Base-by-base conservation (phyloP, 2,888 invertebrate species). In the Catocala nupta region DNA sequence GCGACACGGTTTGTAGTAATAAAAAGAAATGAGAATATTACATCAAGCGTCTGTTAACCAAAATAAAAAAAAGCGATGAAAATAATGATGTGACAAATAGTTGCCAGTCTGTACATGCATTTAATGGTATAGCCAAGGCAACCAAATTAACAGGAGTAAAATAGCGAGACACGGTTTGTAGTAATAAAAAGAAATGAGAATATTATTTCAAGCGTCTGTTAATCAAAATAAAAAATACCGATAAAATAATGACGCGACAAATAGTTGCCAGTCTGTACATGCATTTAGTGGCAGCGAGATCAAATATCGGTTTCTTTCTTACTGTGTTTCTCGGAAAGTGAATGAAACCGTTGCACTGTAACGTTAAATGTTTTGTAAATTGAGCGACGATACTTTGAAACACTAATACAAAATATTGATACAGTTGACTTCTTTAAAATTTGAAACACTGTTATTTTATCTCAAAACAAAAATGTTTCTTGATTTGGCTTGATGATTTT, bases 271-370 rank as follows among this genome's bases (percentile, higher is more conserved):
- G 59, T 45, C 48, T 59, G 51, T 51, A 25, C 12, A 3, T 1
- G 12, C 43, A 7, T 52, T 52, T 25, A 5, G 55, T 63, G 44
- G 50, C 52, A 44, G 5, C 55, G 47, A 44, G 47, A 51, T 75
- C 61, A 10, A 62, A 66, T 73, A 61, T 65, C 59, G 43, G 55
- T 62, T 69, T 62, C 55, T 60, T 68, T 69, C 66, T 61, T 50
- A 52, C 16, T 43, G 12, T 16, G 44, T 42, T 74, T 67, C 70
- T 68, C 34, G 52, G 70, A 68, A 75, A 59, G 49, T 48, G 59
- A 53, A 65, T 64, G 59, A 69, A 66, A 69, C 53, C 63, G 61
- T 47, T 64, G 63, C 50, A 61, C 56, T 59, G 59, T 50, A 51
- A 53, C 12, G 63, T 62, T 65, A 60, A 70, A 36, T 62, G 49